These are phyloP conservation scores for Caenorhabditis tropicalis DNA, from an alignment of 1,140 invertebrate species.

Conservation along the genomic window DNA sequence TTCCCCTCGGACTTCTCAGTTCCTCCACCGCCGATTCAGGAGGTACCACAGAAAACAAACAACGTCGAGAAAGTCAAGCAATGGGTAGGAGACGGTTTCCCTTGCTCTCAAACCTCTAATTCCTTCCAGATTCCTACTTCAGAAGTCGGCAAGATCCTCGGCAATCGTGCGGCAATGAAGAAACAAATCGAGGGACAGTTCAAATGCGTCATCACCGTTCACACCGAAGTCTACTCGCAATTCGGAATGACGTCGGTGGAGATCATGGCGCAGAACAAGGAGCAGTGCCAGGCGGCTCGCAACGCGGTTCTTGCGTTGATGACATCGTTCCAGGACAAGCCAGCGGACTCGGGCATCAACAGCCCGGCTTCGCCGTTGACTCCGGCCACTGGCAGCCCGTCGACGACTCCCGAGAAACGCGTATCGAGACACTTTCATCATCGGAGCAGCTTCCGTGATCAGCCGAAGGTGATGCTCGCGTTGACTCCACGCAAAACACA, in stretches of 20 bases:
- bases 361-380: not conserved
- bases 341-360: not conserved
- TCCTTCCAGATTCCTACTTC: not conserved
- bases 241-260: not conserved
- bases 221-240: not conserved
- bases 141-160: slow-evolving; percentile 5
- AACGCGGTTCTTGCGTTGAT: not conserved
- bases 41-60: not conserved
- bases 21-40: not conserved
- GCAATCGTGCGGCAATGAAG: slow-evolving; percentile 21
- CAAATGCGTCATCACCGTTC: slow-evolving; percentile 20
- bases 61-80: slow-evolving; percentile 19
- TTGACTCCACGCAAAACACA: not conserved
- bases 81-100: not conserved
- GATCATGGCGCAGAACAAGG: slow-evolving; percentile 15
- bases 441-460: slow-evolving; percentile 20
- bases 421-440: not conserved
- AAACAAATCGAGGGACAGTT: slow-evolving; percentile 24
- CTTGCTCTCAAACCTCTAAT: not conserved
- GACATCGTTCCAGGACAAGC: not conserved
- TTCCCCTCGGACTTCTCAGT: slow-evolving; percentile 10
- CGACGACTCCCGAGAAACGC: slow-evolving; percentile 8
- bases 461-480: slow-evolving; percentile 27
- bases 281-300: not conserved
- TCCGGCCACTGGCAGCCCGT: not conserved